Evolutionary conservation across 1,140 invertebrate species (phyloP), one percentile per base, ranked within the genome.

Genomic region (Lysiphlebus fabarum): DNA sequence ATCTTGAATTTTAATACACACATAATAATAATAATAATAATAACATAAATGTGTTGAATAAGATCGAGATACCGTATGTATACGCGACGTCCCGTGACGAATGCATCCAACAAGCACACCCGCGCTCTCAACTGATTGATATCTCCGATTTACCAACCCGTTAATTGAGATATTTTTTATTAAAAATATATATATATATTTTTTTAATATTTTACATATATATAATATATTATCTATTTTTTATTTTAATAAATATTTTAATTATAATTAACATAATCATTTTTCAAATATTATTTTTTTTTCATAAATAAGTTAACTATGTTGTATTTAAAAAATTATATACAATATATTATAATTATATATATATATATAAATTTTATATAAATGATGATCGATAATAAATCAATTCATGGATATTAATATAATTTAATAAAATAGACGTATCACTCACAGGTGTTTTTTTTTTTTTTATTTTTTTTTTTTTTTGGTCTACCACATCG

Each of bases 31-130:
- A 49, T 49, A 2, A 2, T 36, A 3, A 33, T 49, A 26, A 34
- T 36, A 10, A 6, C 34, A 9, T 49, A 34, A 38, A 34, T n/a
- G 38, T 40, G 36, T 51, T 36, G 48, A 10, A n/a, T 17, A 38
- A 38, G 34, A 38, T 38, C 49, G 49, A 37, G 49, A 51, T 51
- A 51, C 26, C 26, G 47, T 36, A 17, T 38, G 36, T 51, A 51
- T 51, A 51, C 36, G 49, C 49, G 49, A 51, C 49, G 49, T 51
- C 34, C 34, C 49, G 49, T 51, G 36, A 51, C 49, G 49, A 51
- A 51, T 51, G 49, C 49, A 51, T 34, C 49, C 49, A 51, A 38
- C 49, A 12, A 51, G 36, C 36, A 36, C 36, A 34, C 36, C 36
- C 49, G 36, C 36, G 36, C 34, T 14, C 38, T 51, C 49, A 12